Base-by-base conservation (phyloP, 1,140 invertebrate genomes). In the Cherax quadricarinatus region DNA sequence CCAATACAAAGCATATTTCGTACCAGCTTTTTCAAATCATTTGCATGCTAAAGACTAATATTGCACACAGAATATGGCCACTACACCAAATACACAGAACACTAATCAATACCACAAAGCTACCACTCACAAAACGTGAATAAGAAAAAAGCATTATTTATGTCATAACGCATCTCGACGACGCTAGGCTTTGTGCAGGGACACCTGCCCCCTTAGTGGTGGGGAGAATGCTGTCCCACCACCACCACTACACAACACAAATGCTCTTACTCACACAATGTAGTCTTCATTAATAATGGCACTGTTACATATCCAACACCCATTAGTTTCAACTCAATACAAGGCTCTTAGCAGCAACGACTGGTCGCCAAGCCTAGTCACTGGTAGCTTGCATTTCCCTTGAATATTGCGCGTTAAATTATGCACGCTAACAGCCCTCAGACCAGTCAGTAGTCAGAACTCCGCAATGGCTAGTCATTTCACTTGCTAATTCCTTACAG, bases 241-340 rank as follows among this genome's bases (percentile, higher is more conserved):
- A 57, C 9, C 53, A 73, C 16, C 51, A 51, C 66, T 41, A 41
- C 85, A 75, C 21, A 73, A 87, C 10, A 73, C 70, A 84, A 30
- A 66, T 60, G 49, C 82, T 48, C 82, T 48, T 24, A 51, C 57
- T 48, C 57, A 84, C 57, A 84, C 24, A 84, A 24, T 57, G 62
- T 21, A 18, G 16, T 21, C 12, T 18, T 14, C 49, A 80, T 66
- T 66, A 66, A 66, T 66, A 66, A 66, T 18, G 21, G 16, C 18
- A 18, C 62, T 21, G 62, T 66, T 66, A 66, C 62, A 66, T 66
- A 66, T 66, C 62, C 62, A 66, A 66, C 62, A 21, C 62, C 62
- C 62, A 66, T 66, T 66, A 66, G 62, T 66, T 16, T 21, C 62
- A 66, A 16, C 62, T 21, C 62, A 66, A 66, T 66, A 66, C 62